These are phyloP conservation scores for Ophioninae sp. DNA, from an alignment of 2,888 invertebrate species.

Conservation along the genomic window DNA sequence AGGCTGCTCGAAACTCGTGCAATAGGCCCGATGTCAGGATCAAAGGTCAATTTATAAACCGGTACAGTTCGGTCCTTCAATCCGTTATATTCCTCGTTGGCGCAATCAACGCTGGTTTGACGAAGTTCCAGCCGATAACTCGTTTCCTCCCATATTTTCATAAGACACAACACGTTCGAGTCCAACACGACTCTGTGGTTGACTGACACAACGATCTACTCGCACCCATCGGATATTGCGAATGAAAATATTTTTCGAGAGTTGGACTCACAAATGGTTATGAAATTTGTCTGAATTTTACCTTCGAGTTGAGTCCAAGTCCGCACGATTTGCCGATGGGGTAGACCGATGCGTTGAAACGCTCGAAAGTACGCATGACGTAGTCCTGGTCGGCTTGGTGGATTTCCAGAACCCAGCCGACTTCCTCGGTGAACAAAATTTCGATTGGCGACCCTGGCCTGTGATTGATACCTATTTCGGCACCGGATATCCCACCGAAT, in stretches of 20 bases:
- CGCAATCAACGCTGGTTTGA: conserved; percentile 91
- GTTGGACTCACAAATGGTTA: too few relatives aligned
- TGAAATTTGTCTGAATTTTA: conserved; percentile 69
- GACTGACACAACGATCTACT: conserved; percentile 83
- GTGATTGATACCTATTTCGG: conserved; percentile 85
- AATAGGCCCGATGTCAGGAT: conserved; percentile 84
- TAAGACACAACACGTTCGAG: conserved; percentile 85
- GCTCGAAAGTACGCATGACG: conserved; percentile 85
- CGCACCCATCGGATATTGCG: not conserved
- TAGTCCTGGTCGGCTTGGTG: conserved; percentile 82
- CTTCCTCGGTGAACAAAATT: conserved; percentile 92
- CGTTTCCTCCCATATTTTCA: conserved; percentile 97
- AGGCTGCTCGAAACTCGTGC: conserved; percentile 68
- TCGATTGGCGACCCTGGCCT: conserved; percentile 83
- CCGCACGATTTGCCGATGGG: conserved; percentile 86
- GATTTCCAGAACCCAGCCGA: conserved; percentile 92
- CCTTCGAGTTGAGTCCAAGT: conserved; percentile 86
- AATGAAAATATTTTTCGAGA: not conserved
- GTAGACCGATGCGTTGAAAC: conserved; percentile 84
- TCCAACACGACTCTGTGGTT: conserved; percentile 85
- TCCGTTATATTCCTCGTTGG: conserved; percentile 89
- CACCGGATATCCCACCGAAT: conserved; percentile 94
- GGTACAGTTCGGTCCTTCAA: conserved; percentile 87
- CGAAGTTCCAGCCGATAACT: conserved; percentile 93
- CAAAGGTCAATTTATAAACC: conserved; percentile 87